phyloP scores from a whole-genome alignment of 2,113 vertebrate genomes.

The Erpornis zantholeuca region DNA sequence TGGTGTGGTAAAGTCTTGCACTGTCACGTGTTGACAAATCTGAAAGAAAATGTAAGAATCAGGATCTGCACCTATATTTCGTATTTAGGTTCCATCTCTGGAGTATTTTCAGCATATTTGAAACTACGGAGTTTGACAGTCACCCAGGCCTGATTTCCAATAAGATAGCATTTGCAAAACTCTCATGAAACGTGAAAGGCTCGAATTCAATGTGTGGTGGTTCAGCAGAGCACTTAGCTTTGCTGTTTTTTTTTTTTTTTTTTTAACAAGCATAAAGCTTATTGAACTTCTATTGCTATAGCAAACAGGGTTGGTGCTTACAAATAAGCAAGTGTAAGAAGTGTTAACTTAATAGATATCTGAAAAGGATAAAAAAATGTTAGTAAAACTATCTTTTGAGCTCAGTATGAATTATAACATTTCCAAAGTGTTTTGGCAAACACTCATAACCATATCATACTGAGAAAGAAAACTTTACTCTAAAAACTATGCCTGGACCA shows the following conservation, averaged over 20 bases:
- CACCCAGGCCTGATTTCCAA: not conserved
- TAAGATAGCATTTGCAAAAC: not conserved
- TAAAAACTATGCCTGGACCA: not conserved
- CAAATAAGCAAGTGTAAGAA: not conserved
- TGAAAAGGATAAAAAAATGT: not conserved
- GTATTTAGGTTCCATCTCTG: not conserved
- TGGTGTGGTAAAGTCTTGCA: not conserved
- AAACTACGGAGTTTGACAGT: not conserved
- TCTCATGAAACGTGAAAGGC: not conserved
- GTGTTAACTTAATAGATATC: not conserved
- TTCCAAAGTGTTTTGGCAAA: not conserved
- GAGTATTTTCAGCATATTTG: not conserved
- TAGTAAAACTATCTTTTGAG: not conserved
- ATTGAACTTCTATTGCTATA: not conserved
- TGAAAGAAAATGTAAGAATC: not conserved
- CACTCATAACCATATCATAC: not conserved
- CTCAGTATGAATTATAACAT: not conserved
- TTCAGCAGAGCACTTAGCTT: not conserved
- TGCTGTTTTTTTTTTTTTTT: fast-evolving
- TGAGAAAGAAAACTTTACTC: not conserved
- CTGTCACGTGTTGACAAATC: not conserved
- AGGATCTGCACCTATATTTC: not conserved
- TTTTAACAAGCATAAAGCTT: not conserved
- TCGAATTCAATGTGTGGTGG: not conserved
- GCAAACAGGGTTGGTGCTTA: not conserved